Base-by-base conservation (phyloP, 1,140 invertebrate species). In the Chrysopa pallens region DNA sequence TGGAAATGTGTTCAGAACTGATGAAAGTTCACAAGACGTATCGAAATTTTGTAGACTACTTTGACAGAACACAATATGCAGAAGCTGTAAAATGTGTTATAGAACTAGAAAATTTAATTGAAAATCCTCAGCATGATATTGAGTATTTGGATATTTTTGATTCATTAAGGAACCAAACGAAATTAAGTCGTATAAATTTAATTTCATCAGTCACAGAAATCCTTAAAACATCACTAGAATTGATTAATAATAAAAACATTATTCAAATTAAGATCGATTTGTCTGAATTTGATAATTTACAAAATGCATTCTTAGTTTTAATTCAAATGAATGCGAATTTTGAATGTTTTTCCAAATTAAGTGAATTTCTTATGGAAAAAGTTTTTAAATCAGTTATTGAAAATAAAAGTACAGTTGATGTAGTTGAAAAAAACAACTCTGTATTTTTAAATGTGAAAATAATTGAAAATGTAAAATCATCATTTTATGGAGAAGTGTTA, bases 401-500 rank as follows among this genome's bases (percentile, higher is more conserved):
- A 40, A 48, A 63, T 38, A 59, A 69, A n/a, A 66, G 66, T 50
- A 49, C 45, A 8, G 60, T 77, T 35, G 46, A 56, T 7, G 52
- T 54, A 3, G 37, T 51, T 3, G 55, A 66, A 35, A 55, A 67
- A 40, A 58, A 63, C 44, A 53, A 52, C 13, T 61, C 57, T 15
- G 59, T 56, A 39, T 45, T 57, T 1, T 62, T 73, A 41, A 65
- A 54, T 17, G 48, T 77, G 0, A 58, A 60, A 45, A 58, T 67
- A 8, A 43, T 62, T 14, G 62, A 67, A 44, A 56, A 54, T 40
- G 64, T 63, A 38, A 54, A 55, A 37, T 62, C 55, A 40, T 66
- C 68, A 14, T 44, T 51, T 31, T 79, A 79, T 50, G 62, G 68
- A 45, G 57, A 62, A 35, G 73, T 80, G 0, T 69, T 83, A 15